Conservation (phyloP, 2,113 vertebrate genomes). For the Agapornis roseicollis region DNA sequence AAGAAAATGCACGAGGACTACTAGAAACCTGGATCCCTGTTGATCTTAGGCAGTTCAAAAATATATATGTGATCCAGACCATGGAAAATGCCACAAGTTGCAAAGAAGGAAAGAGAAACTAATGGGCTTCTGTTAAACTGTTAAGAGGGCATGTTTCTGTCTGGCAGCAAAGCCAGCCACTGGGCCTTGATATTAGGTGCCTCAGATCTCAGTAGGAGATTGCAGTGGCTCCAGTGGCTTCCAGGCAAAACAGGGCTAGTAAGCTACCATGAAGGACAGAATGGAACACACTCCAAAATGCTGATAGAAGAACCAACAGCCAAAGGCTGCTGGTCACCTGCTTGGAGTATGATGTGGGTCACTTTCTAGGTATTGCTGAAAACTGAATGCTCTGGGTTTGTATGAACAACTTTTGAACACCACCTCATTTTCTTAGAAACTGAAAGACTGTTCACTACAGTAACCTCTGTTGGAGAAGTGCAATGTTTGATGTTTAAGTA, state of each 20-base stretch:
- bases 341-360: background rate
- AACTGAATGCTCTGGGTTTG: background rate
- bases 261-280: background rate
- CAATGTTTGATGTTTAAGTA: background rate
- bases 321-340: background rate
- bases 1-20: background rate
- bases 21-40: background rate
- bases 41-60: background rate
- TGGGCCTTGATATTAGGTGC: too few relatives aligned
- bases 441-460: background rate
- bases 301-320: background rate
- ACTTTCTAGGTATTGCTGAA: background rate
- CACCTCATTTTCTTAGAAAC: background rate
- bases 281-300: background rate
- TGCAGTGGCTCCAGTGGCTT: background rate
- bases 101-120: background rate
- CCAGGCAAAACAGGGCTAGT: background rate
- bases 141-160: background rate
- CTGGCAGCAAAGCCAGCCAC: background rate
- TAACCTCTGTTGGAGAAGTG: background rate
- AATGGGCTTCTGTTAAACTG: background rate
- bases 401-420: background rate
- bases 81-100: background rate
- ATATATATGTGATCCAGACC: rapidly evolving
- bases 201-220: background rate